Conservation (phyloP, 30 jellyfish, hydroid and myxozoan species). For the Aurelia aurita region DNA sequence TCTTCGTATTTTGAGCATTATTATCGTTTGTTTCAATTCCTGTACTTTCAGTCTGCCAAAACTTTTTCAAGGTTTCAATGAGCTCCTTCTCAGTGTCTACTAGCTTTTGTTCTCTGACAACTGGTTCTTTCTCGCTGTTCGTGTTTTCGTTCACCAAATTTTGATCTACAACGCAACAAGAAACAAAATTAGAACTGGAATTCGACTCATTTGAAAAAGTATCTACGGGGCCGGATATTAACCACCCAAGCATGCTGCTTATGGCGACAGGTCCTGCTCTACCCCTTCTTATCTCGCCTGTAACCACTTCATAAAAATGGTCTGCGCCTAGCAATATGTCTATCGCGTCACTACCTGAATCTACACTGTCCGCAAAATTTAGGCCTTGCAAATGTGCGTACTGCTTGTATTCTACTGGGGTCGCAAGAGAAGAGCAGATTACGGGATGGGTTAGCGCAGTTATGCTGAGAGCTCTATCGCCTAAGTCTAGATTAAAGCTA, state of each 20-base stretch:
- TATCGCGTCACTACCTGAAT: neutral
- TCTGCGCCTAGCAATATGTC: conserved; percentile 36
- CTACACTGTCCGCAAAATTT: conserved; percentile 3
- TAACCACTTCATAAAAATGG: conserved; percentile 20
- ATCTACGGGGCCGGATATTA: conserved; percentile 27
- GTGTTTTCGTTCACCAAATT: neutral
- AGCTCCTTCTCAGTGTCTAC: neutral
- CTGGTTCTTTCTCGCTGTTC: neutral
- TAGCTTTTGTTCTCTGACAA: neutral
- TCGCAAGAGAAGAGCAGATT: conserved; percentile 11
- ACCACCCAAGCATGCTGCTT: conserved; percentile 46
- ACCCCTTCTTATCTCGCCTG: conserved; percentile 37
- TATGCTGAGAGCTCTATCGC: neutral
- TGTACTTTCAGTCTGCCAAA: neutral
- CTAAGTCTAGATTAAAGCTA: conserved; percentile 25
- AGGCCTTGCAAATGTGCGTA: conserved; percentile 18
- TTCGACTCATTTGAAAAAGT: neutral
- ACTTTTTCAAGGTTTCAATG: neutral
- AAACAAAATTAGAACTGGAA: conserved; percentile 18
- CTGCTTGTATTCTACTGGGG: neutral
- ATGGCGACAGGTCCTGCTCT: conserved; percentile 46
- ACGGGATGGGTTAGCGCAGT: neutral
- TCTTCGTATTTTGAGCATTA: neutral
- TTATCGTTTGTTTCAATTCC: neutral
- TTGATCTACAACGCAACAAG: neutral